Evolutionary conservation across 2,888 invertebrate species (phyloP), one percentile per base, ranked within the genome.

Genomic region (Theodoxus fluviatilis): DNA sequence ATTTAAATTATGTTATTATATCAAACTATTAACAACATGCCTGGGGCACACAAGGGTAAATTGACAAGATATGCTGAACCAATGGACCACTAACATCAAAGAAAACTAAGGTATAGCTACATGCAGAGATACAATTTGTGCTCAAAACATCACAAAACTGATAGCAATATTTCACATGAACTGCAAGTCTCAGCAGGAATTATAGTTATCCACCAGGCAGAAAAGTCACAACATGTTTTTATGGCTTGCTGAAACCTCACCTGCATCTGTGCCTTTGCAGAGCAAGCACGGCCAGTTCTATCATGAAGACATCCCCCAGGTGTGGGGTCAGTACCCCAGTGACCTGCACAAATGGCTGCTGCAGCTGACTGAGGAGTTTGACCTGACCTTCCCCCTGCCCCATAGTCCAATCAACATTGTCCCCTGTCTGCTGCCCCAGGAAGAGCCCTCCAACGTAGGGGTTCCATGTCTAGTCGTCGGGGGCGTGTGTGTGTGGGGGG

Each of bases 351-450:
- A 73, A 6, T 87, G 87, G 87, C 75, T 87, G 65, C 75, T 87
- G 68, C 77, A 81, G 43, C 77, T 87, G 61, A 87, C 87, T 4
- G 87, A 87, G 74, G 85, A 84, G 74, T 87, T 87, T 80, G 87
- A 87, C 71, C 75, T 87, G 57, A 86, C 87, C 25, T 87, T 86
- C 72, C 84, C 84, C 0, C 68, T 85, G 15, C 80, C 84, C 2
- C 77, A 77, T 37, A 78, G 84, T 64, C 71, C 78, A 9, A 75
- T 81, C 37, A 86, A 86, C 75, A 78, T 87, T 47, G 85, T 86
- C 18, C 86, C 86, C 3, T 87, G 87, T 73, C 77, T 87, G 2
- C 78, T 87, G 67, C 86, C 87, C 0, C 80, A 83, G 63, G 79
- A 81, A 71, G 78, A 79, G 38, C 86, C 86, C n/a, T n/a, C 25